Conservation (phyloP, 2,113 vertebrate species). For the Oceanodroma tethys region DNA sequence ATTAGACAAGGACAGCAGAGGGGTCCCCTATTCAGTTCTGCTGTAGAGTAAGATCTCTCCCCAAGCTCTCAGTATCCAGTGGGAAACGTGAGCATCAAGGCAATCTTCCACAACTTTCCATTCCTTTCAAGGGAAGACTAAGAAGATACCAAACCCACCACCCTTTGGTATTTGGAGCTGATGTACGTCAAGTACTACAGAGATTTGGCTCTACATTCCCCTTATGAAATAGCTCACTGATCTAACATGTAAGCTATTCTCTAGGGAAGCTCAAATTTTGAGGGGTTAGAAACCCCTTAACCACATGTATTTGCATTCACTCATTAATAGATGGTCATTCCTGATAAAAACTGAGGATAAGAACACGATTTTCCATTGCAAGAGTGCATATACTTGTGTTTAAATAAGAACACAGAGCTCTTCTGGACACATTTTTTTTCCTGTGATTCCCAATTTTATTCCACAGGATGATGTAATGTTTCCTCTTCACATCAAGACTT, state of each 20-base stretch:
- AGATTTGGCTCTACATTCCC: background rate
- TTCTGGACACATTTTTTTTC: background rate
- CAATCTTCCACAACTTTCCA: background rate
- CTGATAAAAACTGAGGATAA: background rate
- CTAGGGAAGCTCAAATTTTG: background rate
- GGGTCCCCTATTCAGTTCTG: background rate
- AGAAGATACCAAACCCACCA: background rate
- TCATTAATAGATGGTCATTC: background rate
- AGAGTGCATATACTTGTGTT: background rate
- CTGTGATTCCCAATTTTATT: background rate
- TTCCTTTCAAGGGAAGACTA: background rate
- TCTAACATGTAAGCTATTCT: background rate
- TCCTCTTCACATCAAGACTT: background rate
- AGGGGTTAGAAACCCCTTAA: background rate
- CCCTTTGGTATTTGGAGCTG: background rate
- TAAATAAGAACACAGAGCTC: background rate
- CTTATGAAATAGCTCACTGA: background rate
- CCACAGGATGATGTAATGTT: background rate
- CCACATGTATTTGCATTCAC: background rate
- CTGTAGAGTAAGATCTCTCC: background rate
- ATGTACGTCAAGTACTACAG: background rate
- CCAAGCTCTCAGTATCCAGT: background rate
- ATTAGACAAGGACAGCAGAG: background rate
- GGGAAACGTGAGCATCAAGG: background rate
- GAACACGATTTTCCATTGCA: background rate